These are phyloP conservation scores for Tadarida brasiliensis DNA, from an alignment of 2,797 vertebrate species.

Conservation along the genomic window DNA sequence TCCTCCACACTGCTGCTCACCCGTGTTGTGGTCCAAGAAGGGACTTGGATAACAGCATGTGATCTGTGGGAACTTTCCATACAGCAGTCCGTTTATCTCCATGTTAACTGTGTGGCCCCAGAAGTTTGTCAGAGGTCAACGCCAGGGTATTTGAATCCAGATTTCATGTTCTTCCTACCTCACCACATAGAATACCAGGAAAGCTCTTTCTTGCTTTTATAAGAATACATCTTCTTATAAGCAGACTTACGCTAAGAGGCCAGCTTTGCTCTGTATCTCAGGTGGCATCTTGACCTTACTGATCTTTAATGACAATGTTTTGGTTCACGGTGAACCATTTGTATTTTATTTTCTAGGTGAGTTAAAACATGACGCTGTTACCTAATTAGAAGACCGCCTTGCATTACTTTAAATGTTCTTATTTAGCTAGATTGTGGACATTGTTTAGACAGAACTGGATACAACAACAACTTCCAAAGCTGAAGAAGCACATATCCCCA, in stretches of 20 bases:
- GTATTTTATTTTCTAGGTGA: neutral
- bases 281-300: neutral
- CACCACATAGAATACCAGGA: neutral
- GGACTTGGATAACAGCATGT: neutral
- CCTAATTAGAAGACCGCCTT: slow-evolving; percentile 10
- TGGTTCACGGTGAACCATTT: neutral
- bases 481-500: neutral
- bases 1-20: neutral
- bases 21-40: neutral
- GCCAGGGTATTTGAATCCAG: neutral
- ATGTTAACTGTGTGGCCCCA: neutral
- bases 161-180: neutral
- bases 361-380: neutral
- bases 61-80: neutral
- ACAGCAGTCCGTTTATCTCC: neutral
- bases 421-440: slow-evolving; percentile 4
- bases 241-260: neutral
- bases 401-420: neutral
- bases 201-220: neutral
- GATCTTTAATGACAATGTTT: neutral
- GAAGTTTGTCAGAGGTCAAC: neutral
- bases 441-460: neutral
- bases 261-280: neutral
- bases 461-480: neutral
- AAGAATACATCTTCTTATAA: neutral